Base-by-base conservation (phyloP, 1,140 invertebrate genomes). In the Drosophila murphyi region DNA sequence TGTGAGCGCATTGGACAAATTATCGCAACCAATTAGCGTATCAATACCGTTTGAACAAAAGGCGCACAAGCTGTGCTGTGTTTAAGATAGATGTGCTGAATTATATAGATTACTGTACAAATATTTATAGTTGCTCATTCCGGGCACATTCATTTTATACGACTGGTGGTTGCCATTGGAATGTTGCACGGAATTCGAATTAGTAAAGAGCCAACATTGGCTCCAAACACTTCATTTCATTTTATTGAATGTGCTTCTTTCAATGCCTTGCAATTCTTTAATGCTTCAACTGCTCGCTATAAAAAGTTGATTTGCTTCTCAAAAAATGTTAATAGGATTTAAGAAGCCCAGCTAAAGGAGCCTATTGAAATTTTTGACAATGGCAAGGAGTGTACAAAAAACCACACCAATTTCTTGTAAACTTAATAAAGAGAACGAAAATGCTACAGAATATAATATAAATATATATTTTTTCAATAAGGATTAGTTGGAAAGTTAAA, bases 1-100 rank as follows among this genome's bases (percentile, higher is more conserved):
- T 56, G 69, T 61, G 60, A 20, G 61, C 35, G 47, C 50, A 41
- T 51, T 69, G 82, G 80, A 82, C 82, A 83, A 88, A 88, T 87
- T 87, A 88, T 80, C 80, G 65, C 76, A 62, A 64, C 72, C 88
- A 87, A 87, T 87, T 87, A 87, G 80, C 83, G 83, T 87, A 88
- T 87, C 83, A 83, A 88, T 87, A 59, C 76, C 65, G 65, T 47
- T 60, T 72, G 67, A 72, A 82, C 60, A 87, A 78, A 78, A 76
- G 34, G 41, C 39, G 20, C 34, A 59, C 51, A 47, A 57, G 35
- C 65, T 71, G 51, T 55, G 61, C 61, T 12, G 45, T 52, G 51
- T 60, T 48, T 28, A 2, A n/a, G 39, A 12, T 41, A 31, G 37
- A 35, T 37, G 29, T 70, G 57, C 43, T 69, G n/a, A 62, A 70